Base-by-base conservation (phyloP, 2,113 vertebrate species). In the Salvelinus alpinus region DNA sequence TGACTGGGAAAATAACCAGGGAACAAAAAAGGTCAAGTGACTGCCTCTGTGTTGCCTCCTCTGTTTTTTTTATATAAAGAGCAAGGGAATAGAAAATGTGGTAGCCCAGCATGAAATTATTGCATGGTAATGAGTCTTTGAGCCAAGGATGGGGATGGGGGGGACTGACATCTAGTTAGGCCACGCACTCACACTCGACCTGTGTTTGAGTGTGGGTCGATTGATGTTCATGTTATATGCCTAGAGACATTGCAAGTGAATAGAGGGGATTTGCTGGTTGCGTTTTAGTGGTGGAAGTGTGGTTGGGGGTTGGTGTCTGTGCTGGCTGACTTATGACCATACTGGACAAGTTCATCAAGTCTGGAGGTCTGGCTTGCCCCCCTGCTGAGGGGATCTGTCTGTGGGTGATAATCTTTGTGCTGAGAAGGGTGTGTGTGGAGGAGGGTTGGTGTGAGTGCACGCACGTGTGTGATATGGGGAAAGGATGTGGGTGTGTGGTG, bases 21-120 rank as follows among this genome's bases (percentile, higher is more conserved):
- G 75, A 85, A 79, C 51, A 57, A 81, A 90, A 87, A 54, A 54
- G 88, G 81, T 90, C 87, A 87, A 90, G 83, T 85, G 84, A 38
- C 72, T 34, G 62, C 70, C 44, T 64, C 79, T 75, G 44, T 65
- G 29, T 64, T 62, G 20, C 29, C 48, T n/a, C 18, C 51, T 68
- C 38, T 54, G 70, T 66, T 76, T 60, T 60, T 76, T 44, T 3
- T 73, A 48, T 81, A 70, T 83, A 80, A 79, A 84, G 76, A 72
- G 70, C 31, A 70, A 75, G 65, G 13, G 75, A 73, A 20, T 22
- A 71, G 64, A 74, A 71, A 70, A 72, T 27, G 60, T 54, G 73
- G 74, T 74, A 86, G 77, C 78, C 71, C 70, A 80, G 80, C 80
- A 76, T 86, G 76, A 88, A 86, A 88, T 85, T 85, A 78, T 86